phyloP scores from a whole-genome alignment of 2,888 invertebrate genomes.

The Pyrrhosoma nymphula region DNA sequence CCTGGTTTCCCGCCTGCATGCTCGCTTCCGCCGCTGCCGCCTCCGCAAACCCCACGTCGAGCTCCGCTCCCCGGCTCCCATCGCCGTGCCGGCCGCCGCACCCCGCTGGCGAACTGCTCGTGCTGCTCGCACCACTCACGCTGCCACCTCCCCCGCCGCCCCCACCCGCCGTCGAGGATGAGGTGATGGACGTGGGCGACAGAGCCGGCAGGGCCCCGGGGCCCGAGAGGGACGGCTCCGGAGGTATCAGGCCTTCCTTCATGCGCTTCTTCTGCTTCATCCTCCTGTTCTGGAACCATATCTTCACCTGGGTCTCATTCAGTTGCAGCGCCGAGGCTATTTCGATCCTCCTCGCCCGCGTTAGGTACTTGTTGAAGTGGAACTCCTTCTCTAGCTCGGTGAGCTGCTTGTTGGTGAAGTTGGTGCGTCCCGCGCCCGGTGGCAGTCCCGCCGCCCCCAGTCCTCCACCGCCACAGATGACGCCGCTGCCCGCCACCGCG shows the following conservation, averaged over 20 bases:
- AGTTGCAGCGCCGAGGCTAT: slow-evolving; percentile 97
- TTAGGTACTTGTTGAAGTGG: slow-evolving; percentile 99
- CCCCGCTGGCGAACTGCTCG: slow-evolving; percentile 73
- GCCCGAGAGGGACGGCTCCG: slow-evolving; percentile 79
- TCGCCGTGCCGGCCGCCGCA: slow-evolving; percentile 51
- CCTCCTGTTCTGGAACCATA: slow-evolving; percentile 98
- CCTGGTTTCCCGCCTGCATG: background rate
- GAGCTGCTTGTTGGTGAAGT: slow-evolving; percentile 99
- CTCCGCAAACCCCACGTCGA: background rate
- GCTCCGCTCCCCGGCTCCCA: background rate
- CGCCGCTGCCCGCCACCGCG: background rate
- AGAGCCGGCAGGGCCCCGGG: slow-evolving; percentile 77
- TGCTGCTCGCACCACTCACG: slow-evolving; percentile 70
- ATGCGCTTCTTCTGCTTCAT: slow-evolving; percentile 99
- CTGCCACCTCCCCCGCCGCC: slow-evolving; percentile 31
- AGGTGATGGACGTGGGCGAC: slow-evolving; percentile 77
- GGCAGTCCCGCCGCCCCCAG: slow-evolving; percentile 68
- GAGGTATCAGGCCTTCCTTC: slow-evolving; percentile 92
- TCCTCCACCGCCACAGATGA: background rate
- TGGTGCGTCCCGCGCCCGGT: slow-evolving; percentile 89
- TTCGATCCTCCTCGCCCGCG: slow-evolving; percentile 97
- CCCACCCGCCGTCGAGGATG: slow-evolving; percentile 66
- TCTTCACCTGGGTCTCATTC: slow-evolving; percentile 98
- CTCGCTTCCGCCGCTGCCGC: background rate
- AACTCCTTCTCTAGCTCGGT: slow-evolving; percentile 99